These are phyloP conservation scores for Euborellia annulipes DNA, from an alignment of 1,140 invertebrate species.

Conservation along the genomic window DNA sequence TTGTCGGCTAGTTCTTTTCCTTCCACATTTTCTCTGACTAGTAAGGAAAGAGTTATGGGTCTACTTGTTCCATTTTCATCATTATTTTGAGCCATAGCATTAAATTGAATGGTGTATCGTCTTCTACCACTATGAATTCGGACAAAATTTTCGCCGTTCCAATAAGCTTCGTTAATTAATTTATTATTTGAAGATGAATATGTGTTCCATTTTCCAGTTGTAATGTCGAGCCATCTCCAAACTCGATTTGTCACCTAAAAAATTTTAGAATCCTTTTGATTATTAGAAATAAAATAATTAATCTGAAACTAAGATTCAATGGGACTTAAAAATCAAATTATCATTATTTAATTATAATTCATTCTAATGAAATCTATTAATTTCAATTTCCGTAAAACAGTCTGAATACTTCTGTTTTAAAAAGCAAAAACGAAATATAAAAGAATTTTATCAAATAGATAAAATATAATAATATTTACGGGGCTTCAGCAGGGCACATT, in stretches of 20 bases:
- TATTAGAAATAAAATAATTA: too few relatives aligned
- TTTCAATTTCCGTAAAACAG: too few relatives aligned
- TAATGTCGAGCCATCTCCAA: slow-evolving; percentile 81
- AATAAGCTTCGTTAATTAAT: slow-evolving; percentile 70
- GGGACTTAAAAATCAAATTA: too few relatives aligned
- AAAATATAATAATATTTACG: too few relatives aligned
- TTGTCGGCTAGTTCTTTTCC: slow-evolving; percentile 24
- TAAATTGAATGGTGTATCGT: slow-evolving; percentile 65
- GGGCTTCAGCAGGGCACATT: too few relatives aligned
- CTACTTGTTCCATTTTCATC: slow-evolving; percentile 69
- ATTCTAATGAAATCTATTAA: too few relatives aligned
- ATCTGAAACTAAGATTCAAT: too few relatives aligned
- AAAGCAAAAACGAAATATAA: too few relatives aligned
- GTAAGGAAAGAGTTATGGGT: slow-evolving; percentile 61
- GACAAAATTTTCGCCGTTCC: slow-evolving; percentile 53
- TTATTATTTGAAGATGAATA: slow-evolving; percentile 62
- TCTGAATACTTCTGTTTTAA: too few relatives aligned
- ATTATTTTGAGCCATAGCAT: slow-evolving; percentile 46
- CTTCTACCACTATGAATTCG: slow-evolving; percentile 57
- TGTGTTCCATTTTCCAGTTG: slow-evolving; percentile 62
- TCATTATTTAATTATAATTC: too few relatives aligned
- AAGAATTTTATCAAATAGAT: too few relatives aligned
- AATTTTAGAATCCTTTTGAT: too few relatives aligned
- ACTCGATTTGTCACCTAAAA: slow-evolving; percentile 30
- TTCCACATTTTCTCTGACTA: slow-evolving; percentile 23